Evolutionary conservation across 2,797 vertebrate genomes (phyloP).

Genomic region (Micrastur ruficollis): DNA sequence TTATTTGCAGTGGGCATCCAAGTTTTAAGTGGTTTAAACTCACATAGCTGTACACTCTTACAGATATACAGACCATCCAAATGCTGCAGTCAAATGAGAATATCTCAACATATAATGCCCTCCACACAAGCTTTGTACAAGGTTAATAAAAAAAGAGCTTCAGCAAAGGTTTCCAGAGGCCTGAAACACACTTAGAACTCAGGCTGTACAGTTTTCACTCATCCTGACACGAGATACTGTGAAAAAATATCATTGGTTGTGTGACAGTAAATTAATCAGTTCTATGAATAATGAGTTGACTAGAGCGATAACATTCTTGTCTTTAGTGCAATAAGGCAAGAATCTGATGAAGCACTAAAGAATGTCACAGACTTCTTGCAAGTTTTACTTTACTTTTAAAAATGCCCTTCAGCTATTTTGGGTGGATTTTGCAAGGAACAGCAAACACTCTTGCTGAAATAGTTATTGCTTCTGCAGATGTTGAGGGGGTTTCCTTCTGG

Average conservation of each 20-base stretch:
- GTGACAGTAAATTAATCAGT: constrained; percentile 1
- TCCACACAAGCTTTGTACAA: neutral
- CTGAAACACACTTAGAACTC: neutral
- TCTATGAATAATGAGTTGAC: neutral
- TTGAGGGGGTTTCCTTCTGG: neutral
- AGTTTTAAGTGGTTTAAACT: neutral
- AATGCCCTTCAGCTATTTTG: neutral
- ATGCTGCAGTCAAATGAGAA: neutral
- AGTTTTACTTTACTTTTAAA: neutral
- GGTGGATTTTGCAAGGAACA: neutral
- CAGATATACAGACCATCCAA: accelerated
- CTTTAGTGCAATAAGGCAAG: neutral
- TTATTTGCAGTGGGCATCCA: neutral
- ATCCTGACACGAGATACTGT: neutral
- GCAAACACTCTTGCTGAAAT: neutral
- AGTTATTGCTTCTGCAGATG: neutral
- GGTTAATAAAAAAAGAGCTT: neutral
- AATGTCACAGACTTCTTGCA: neutral
- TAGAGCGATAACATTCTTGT: neutral
- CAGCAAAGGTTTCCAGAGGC: neutral
- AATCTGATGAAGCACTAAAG: neutral
- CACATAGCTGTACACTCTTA: neutral
- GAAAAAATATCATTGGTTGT: neutral
- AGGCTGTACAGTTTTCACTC: neutral
- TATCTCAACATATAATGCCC: neutral